A percentile compares a stretch with the other conserved stretches of the same genome.
Conservation (phyloP, 37 sponge, comb jelly and placozoan species). For the Tethya wilhelma region DNA sequence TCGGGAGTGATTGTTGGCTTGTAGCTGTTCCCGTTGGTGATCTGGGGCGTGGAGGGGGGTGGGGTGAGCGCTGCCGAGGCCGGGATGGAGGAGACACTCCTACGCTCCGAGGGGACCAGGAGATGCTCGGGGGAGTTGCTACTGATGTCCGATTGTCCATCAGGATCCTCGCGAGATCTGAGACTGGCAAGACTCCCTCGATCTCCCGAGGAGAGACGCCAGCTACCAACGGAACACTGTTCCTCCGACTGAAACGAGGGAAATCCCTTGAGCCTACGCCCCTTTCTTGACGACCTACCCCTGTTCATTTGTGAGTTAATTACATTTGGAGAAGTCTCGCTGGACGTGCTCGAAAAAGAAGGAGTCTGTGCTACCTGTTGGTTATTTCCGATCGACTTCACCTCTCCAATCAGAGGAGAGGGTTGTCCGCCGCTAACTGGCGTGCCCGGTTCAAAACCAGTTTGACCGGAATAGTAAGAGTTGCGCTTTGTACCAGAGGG, state of each 20-base stretch:
- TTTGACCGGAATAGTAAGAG: too few relatives aligned
- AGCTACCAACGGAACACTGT: neutral
- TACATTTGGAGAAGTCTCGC: too few relatives aligned
- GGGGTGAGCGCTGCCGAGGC: conserved; percentile 11
- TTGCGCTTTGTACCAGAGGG: neutral
- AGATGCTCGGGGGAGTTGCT: conserved; percentile 15
- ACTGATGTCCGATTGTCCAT: conserved; percentile 58
- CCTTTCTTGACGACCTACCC: too few relatives aligned
- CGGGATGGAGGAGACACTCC: conserved; percentile 6
- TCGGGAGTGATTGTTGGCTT: conserved; percentile 41
- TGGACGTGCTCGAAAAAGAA: too few relatives aligned
- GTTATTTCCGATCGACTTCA: too few relatives aligned
- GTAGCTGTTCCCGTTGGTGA: neutral
- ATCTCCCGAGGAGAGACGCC: neutral
- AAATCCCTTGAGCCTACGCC: too few relatives aligned
- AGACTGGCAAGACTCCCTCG: neutral
- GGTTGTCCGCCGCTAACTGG: too few relatives aligned
- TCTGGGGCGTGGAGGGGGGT: conserved; percentile 49
- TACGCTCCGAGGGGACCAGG: neutral
- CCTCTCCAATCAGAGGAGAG: too few relatives aligned
- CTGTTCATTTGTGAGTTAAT: neutral
- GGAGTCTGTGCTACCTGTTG: too few relatives aligned
- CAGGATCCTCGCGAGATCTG: conserved; percentile 41
- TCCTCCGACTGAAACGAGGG: too few relatives aligned
- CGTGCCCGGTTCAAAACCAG: too few relatives aligned